phyloP scores from a whole-genome alignment of 2,888 invertebrate species.

The Meghimatium bilineatum region DNA sequence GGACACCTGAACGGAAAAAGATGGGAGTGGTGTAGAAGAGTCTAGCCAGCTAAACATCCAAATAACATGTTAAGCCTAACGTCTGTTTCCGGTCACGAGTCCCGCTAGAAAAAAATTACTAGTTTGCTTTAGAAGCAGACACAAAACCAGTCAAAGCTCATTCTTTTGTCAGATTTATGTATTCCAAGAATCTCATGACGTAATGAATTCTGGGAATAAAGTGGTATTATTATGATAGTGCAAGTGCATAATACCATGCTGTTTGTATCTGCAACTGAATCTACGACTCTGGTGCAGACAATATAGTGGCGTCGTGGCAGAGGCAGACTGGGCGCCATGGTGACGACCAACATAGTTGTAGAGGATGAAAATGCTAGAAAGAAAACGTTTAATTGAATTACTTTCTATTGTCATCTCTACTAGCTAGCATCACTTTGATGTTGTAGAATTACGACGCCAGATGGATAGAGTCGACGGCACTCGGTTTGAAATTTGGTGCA shows the following conservation, averaged over 20 bases:
- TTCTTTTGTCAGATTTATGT: background rate
- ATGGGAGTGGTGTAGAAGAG: background rate
- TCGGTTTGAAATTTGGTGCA: too few relatives aligned
- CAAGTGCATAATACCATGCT: background rate
- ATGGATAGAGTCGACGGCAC: too few relatives aligned
- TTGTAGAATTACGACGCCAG: too few relatives aligned
- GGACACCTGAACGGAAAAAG: too few relatives aligned
- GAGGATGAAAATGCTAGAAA: background rate
- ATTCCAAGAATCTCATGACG: background rate
- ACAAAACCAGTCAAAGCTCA: background rate
- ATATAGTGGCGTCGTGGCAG: background rate
- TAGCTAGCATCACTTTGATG: too few relatives aligned
- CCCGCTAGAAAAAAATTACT: background rate
- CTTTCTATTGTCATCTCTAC: background rate
- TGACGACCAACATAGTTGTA: background rate
- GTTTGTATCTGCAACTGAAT: background rate
- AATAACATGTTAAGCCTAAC: background rate
- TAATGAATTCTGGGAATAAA: slow-evolving; percentile 4
- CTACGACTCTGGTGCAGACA: background rate
- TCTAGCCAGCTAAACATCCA: background rate
- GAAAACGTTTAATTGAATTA: background rate
- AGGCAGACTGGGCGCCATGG: background rate
- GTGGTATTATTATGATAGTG: background rate
- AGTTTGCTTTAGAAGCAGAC: background rate
- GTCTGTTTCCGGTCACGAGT: background rate